Base-by-base conservation (phyloP, 2,113 vertebrate species). In the Ammodramus savannarum region DNA sequence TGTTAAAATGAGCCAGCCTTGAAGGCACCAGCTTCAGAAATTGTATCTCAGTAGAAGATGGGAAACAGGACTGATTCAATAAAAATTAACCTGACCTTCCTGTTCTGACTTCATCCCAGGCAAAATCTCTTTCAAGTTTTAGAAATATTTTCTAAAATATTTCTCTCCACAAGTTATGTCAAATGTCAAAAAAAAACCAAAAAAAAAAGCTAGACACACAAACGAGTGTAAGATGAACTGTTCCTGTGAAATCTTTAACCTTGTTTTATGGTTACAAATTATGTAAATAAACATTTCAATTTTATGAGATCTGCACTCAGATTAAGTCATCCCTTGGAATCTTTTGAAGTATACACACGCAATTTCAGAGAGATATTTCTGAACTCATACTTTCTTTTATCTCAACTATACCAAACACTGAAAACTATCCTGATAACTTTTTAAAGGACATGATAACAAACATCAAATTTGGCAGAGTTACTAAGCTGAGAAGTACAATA, bases 91-190 rank as follows among this genome's bases (percentile, higher is more conserved):
- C 66, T 95, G 85, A 86, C 66, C 79, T 87, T 96, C 85, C 71
- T 29, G 48, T 94, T 89, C 59, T 80, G 51, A 83, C 51, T 95
- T 85, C 49, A 87, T 92, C 62, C 46, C 49, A 66, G 85, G 74
- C 63, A 94, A 89, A 95, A 85, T 77, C 61, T 97, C 69, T 93
- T 87, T 13, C 67, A 95, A 93, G 62, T 82, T 94, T 90, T 84
- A 86, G 74, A 89, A 82, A 86, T 80, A 38, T 97, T 97, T 49
- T 49, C 25, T 49, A 49, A 49, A 49, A 49, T 26, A 49, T 49
- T 49, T 83, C 74, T 94, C 21, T 90, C 67, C 92, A 73, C 67
- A 71, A 89, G 31, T 55, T 67, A 65, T 65, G n/a, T 41, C 63
- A 71, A 87, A 87, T 67, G 51, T 51, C 18, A 79, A 75, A 57